Percentiles rank a stretch among this genome's conserved stretches.
Evolutionary conservation across 2,797 vertebrate genomes (phyloP).

Genomic region (Channallabes apus): DNA sequence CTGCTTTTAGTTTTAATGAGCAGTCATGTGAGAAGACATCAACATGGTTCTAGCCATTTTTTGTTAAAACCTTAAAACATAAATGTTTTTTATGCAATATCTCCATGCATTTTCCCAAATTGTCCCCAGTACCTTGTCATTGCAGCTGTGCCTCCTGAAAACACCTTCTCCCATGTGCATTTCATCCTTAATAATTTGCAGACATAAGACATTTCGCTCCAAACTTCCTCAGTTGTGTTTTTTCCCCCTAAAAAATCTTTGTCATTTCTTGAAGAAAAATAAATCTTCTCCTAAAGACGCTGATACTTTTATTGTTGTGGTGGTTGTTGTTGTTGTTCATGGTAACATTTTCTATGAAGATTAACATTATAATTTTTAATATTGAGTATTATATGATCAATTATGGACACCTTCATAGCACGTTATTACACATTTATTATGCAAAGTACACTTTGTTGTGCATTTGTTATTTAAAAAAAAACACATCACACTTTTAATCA

Average conservation of each 20-base stretch:
- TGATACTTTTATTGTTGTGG: background rate
- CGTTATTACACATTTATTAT: background rate
- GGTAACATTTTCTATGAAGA: background rate
- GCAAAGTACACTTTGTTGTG: background rate
- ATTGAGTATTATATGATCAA: background rate
- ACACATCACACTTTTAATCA: background rate
- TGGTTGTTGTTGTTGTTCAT: background rate
- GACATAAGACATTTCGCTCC: slow-evolving; percentile 51
- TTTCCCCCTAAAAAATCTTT: slow-evolving; percentile 25
- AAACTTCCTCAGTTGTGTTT: slow-evolving; percentile 33
- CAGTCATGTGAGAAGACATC: background rate
- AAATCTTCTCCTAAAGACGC: slow-evolving; percentile 15
- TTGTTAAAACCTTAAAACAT: background rate
- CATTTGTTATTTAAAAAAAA: background rate
- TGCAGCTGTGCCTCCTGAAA: slow-evolving; percentile 23
- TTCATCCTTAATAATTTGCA: slow-evolving; percentile 52
- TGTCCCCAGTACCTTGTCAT: slow-evolving; percentile 10
- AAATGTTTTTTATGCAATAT: slow-evolving; percentile 27
- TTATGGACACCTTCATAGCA: background rate
- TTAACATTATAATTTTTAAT: background rate
- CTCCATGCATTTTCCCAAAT: background rate
- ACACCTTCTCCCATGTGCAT: slow-evolving; percentile 50
- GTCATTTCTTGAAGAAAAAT: slow-evolving; percentile 16
- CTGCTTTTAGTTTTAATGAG: background rate
- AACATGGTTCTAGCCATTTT: background rate